phyloP scores from a whole-genome alignment of 2,888 invertebrate species.

The Harpagoxenus sublaevis region DNA sequence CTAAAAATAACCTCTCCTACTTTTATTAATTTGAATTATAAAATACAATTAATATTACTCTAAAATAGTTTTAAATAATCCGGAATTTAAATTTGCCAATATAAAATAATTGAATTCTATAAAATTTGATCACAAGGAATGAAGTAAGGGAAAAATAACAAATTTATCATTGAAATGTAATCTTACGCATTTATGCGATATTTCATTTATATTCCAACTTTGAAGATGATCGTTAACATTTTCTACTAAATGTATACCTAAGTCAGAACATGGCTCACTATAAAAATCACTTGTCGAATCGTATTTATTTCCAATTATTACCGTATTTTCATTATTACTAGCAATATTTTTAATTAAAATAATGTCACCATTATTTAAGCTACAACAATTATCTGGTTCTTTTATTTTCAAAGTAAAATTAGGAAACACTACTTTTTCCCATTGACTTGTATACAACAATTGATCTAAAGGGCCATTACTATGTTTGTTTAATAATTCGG shows the following conservation, averaged over 20 bases:
- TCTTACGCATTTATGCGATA: constrained; percentile 11
- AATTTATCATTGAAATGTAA: neutral
- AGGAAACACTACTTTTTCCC: constrained; percentile 2
- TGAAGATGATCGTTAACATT: neutral
- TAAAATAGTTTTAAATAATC: too few species aligned
- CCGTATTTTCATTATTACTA: neutral
- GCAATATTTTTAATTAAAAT: constrained; percentile 22
- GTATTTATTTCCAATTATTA: constrained; percentile 16
- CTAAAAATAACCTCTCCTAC: too few species aligned
- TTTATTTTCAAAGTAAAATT: constrained; percentile 19
- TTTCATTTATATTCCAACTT: neutral
- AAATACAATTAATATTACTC: neutral
- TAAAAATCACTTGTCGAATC: neutral
- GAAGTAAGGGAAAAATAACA: constrained; percentile 6
- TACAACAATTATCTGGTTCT: constrained; percentile 13
- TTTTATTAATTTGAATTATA: neutral
- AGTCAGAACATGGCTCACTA: constrained; percentile 11
- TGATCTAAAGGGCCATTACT: neutral
- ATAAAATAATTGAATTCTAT: too few species aligned
- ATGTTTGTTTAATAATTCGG: neutral
- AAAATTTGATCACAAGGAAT: neutral
- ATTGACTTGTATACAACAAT: neutral
- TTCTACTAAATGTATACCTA: neutral
- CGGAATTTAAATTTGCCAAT: neutral
- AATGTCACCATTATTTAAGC: constrained; percentile 11